phyloP scores from a whole-genome alignment of 2,797 vertebrate genomes.

The Rhinatrema bivittatum region DNA sequence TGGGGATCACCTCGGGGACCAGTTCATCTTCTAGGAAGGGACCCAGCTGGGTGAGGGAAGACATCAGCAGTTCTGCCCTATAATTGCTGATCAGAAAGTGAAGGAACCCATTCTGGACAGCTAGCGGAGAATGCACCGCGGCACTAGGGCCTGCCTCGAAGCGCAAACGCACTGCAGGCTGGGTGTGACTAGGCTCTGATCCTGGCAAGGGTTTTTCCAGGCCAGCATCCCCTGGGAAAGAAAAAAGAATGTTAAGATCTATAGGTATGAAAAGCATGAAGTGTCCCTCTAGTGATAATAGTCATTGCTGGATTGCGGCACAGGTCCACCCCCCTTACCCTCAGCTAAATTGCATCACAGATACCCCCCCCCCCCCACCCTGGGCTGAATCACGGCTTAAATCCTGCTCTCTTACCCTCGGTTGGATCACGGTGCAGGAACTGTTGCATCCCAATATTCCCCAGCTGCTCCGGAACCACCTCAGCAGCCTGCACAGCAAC shows the following conservation, averaged over 20 bases:
- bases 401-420: too few relatives aligned
- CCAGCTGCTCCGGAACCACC: conserved; percentile 67
- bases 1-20: conserved; percentile 70
- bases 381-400: too few relatives aligned
- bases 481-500: conserved; percentile 68
- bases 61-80: conserved; percentile 67
- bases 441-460: conserved; percentile 69
- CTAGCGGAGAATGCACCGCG: conserved; percentile 52
- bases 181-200: conserved; percentile 14
- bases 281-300: too few relatives aligned
- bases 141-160: conserved; percentile 70
- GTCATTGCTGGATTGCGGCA: too few relatives aligned
- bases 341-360: too few relatives aligned
- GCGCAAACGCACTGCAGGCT: conserved; percentile 59
- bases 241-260: neutral
- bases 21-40: conserved; percentile 92
- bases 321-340: too few relatives aligned
- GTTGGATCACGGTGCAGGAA: conserved; percentile 54
- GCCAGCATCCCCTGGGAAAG: conserved; percentile 22
- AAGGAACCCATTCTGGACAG: conserved; percentile 69
- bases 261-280: too few relatives aligned
- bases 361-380: too few relatives aligned
- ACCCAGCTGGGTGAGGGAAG: conserved; percentile 73
- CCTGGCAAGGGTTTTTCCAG: conserved; percentile 16
- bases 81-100: conserved; percentile 63